Evolutionary conservation across 1,140 invertebrate species (phyloP), one percentile per base, ranked within the genome.

Genomic region (Protaetia brevitarsis): DNA sequence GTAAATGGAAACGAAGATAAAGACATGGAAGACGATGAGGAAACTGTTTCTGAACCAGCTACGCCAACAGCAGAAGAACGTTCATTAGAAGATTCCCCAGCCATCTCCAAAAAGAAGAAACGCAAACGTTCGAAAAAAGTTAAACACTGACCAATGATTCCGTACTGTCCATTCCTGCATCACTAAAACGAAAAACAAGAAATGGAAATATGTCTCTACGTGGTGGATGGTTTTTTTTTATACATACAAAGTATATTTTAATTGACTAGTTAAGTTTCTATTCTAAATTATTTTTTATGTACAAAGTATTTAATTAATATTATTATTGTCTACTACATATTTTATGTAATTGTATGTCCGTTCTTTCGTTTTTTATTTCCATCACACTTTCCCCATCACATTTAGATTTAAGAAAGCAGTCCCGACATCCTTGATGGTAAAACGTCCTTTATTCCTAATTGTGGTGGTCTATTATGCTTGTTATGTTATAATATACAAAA

Each of bases 21-120:
- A 34, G 26, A 27, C 63, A 66, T 11, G 31, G 41, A 51, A 51
- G 41, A 51, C 5, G 41, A 51, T 3, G 41, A 66, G 19, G 62
- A 63, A 7, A 60, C 68, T 29, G 68, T 70, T 4, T 73, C 74
- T 5, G 74, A 76, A 68, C 73, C 73, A 6, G 68, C 73, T 7
- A 76, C 76, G 56, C 76, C 77, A 2, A 76, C 69, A 3, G 72
- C 68, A 27, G 74, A 77, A 19, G 74, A 77, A 68, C 34, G 59
- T 76, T 13, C 70, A 69, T 45, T 66, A 71, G 64, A 65, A 37
- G 58, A 59, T 3, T 60, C 70, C n/a, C 31, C 21, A 6, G 58
- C 19, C 16, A 67, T 57, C n/a, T 68, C 66, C 26, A 73, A 72
- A 65, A 76, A 74, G 28, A 76, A 74, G 63, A 74, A 74, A 71